Percentiles rank a stretch among this genome's conserved stretches.
phyloP scores from a whole-genome alignment of 2,888 invertebrate species.

The Brachyptera putata region DNA sequence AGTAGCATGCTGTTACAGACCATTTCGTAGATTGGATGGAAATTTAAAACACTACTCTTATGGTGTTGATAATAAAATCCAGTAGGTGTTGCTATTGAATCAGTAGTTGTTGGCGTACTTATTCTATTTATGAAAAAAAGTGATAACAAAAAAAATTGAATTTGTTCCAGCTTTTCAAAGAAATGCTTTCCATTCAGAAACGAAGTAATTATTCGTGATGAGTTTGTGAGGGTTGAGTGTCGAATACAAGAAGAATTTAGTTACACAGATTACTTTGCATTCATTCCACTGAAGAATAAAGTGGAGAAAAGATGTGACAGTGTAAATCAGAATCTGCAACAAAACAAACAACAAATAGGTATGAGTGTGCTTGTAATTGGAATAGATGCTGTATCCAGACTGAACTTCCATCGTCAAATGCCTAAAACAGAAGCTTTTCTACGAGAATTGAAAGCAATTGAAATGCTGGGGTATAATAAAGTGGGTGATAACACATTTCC shows the following conservation, averaged over 20 bases:
- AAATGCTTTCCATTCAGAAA: neutral
- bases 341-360: too few species aligned
- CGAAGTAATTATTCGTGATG: neutral
- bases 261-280: slow-evolving; percentile 1
- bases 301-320: neutral
- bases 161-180: neutral
- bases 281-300: neutral
- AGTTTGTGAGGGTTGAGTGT: slow-evolving; percentile 21
- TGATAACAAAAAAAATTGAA: neutral
- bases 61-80: slow-evolving; percentile 6
- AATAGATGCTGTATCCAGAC: slow-evolving; percentile 78
- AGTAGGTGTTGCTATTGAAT: neutral
- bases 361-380: slow-evolving; percentile 73
- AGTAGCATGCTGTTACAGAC: slow-evolving; percentile 39
- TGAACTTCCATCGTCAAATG: slow-evolving; percentile 82
- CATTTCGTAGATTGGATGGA: slow-evolving; percentile 24
- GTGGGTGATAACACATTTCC: slow-evolving; percentile 93
- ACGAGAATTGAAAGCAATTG: slow-evolving; percentile 62
- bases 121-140: neutral
- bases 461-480: slow-evolving; percentile 86
- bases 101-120: neutral
- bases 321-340: neutral
- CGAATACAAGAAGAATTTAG: neutral
- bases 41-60: slow-evolving; percentile 10
- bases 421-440: slow-evolving; percentile 63